Evolutionary conservation across 2,113 vertebrate genomes (phyloP), one percentile per base, ranked within the genome.

Genomic region (Apodemus speciosus): DNA sequence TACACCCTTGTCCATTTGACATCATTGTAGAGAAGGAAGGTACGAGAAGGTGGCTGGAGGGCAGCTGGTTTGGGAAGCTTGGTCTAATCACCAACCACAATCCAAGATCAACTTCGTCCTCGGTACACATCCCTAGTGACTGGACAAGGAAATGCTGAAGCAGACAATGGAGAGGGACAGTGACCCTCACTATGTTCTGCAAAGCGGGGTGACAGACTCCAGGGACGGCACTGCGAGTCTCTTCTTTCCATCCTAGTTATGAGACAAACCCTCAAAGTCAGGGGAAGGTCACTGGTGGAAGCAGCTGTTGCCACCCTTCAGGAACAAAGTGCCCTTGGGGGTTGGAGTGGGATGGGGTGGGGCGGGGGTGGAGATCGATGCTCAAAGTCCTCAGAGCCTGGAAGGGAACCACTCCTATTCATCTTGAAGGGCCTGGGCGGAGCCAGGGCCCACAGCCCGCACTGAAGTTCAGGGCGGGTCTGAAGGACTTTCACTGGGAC

Each of bases 51-150:
- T 5, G 27, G 9, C 16, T 64, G 64, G n/a, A 51, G 76, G 75
- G 8, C 9, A 62, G 35, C 0, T 40, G 40, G 35, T 51, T 66
- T 32, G 46, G 6, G 23, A 76, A 27, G 27, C 64, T 51, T 56
- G 32, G 0, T 46, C 62, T 8, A 40, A 60, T 69, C 35, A 32
- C 20, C 3, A 32, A 2, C 86, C 46, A 66, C 43, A 51, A 9
- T 16, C 58, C 25, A 43, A 11, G 68, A 66, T 8, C 40, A 32
- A 38, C 46, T 66, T 30, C 62, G 27, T n/a, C 25, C 9, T 25
- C 71, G 40, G 38, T 27, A 3, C 0, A 3, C 4, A 23, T 30
- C 20, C 23, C 6, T 3, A n/a, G 62, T 51, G 38, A 1, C 35
- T 14, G 14, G 46, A 53, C 43, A 27, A 15, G 32, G 46, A 69